Evolutionary conservation across 1,140 invertebrate species (phyloP).

Genomic region (Scaptomyza graminum): DNA sequence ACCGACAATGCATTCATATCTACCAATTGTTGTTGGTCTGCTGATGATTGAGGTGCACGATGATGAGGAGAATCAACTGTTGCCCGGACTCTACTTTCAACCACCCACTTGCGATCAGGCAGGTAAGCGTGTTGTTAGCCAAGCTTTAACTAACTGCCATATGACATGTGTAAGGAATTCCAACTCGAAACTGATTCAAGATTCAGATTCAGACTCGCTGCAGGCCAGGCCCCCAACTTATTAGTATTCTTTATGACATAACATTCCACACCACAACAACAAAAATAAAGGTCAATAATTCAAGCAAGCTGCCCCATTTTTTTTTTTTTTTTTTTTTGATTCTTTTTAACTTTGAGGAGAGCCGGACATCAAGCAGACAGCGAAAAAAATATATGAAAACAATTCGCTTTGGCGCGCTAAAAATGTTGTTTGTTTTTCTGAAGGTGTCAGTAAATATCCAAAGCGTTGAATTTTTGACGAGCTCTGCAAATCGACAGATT

Average conservation of each 20-base stretch:
- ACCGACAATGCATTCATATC: slow-evolving; percentile 13
- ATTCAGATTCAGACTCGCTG: slow-evolving; percentile 12
- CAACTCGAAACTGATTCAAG: neutral
- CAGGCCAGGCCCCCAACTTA: slow-evolving; percentile 33
- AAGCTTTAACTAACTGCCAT: slow-evolving; percentile 69
- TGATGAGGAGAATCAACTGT: slow-evolving; percentile 76
- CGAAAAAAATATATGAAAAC: neutral
- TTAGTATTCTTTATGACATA: slow-evolving; percentile 30
- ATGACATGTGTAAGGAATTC: slow-evolving; percentile 16
- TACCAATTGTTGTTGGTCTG: slow-evolving; percentile 59
- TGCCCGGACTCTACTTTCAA: slow-evolving; percentile 74
- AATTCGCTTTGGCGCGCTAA: slow-evolving; percentile 5
- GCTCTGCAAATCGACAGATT: slow-evolving; percentile 38
- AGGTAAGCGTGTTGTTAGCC: slow-evolving; percentile 84
- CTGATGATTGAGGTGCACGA: slow-evolving; percentile 81
- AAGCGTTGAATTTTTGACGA: slow-evolving; percentile 22
- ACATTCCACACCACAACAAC: slow-evolving; percentile 44
- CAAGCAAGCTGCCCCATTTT: slow-evolving; percentile 4
- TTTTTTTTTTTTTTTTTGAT: neutral
- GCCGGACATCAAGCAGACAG: neutral
- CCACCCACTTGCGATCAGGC: slow-evolving; percentile 82
- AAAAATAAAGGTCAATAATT: slow-evolving; percentile 58
- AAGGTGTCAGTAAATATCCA: slow-evolving; percentile 9
- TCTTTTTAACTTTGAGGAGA: neutral
- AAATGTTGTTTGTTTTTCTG: slow-evolving; percentile 14